phyloP scores from a whole-genome alignment of 2,888 invertebrate species.

The Zele albiditarsus region DNA sequence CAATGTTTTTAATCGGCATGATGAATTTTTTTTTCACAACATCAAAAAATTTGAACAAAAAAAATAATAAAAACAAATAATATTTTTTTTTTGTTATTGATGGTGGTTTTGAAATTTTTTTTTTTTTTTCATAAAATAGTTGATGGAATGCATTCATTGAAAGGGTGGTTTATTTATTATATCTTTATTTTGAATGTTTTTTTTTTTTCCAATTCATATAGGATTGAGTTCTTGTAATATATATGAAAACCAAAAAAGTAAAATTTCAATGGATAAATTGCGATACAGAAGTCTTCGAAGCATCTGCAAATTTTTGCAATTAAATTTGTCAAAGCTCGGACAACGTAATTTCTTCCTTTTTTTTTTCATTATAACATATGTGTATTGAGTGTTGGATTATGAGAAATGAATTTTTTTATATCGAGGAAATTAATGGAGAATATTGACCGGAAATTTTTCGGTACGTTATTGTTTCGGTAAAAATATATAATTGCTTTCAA shows the following conservation, averaged over 20 bases:
- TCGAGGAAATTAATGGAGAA: too few relatives aligned
- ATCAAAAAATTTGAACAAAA: not conserved
- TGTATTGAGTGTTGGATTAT: too few relatives aligned
- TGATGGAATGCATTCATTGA: not conserved
- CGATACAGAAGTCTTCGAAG: too few relatives aligned
- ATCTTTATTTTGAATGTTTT: too few relatives aligned
- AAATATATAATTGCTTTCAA: too few relatives aligned
- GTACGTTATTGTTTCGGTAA: too few relatives aligned
- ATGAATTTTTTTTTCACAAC: not conserved
- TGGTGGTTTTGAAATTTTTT: not conserved
- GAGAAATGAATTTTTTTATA: too few relatives aligned
- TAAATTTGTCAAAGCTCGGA: too few relatives aligned
- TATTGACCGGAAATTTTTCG: too few relatives aligned
- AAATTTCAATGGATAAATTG: constrained; percentile 1
- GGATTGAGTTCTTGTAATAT: not conserved
- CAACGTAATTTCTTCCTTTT: too few relatives aligned
- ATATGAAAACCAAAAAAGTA: constrained; percentile 29
- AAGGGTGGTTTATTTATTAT: not conserved
- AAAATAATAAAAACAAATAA: not conserved
- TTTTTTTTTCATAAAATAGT: not conserved
- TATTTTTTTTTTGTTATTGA: not conserved
- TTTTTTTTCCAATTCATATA: not conserved
- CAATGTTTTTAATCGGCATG: not conserved
- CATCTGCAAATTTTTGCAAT: too few relatives aligned
- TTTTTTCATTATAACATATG: too few relatives aligned